phyloP scores from a whole-genome alignment of 1,140 invertebrate species.

The Lamellibrachia luymesi region DNA sequence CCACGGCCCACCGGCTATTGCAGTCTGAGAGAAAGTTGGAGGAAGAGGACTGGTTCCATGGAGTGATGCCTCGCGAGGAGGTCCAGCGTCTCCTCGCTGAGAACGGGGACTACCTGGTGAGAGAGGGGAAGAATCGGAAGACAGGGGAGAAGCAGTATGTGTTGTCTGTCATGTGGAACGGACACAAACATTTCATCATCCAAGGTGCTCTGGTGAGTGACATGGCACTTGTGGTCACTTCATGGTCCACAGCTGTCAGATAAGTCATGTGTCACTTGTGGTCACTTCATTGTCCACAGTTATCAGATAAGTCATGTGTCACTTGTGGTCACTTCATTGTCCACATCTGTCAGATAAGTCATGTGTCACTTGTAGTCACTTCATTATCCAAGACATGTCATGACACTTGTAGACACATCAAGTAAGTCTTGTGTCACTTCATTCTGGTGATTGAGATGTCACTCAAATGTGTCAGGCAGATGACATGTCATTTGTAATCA shows the following conservation, averaged over 20 bases:
- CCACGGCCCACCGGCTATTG: neutral
- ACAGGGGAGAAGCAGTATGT: constrained; percentile 79
- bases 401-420: too few species aligned
- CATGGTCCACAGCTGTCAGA: too few species aligned
- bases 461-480: neutral
- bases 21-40: constrained; percentile 34
- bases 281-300: too few species aligned
- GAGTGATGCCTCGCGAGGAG: constrained; percentile 91
- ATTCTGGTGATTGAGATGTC: neutral
- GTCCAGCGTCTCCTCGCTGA: constrained; percentile 83
- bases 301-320: neutral
- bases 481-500: neutral
- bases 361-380: too few species aligned
- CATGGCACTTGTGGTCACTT: neutral
- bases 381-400: too few species aligned
- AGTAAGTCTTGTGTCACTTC: neutral
- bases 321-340: neutral
- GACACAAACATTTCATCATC: constrained; percentile 92
- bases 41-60: constrained; percentile 83
- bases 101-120: constrained; percentile 91
- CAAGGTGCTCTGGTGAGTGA: constrained; percentile 63
- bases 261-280: neutral
- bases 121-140: constrained; percentile 86
- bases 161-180: constrained; percentile 91
- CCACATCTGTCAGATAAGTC: neutral